These are phyloP conservation scores for Theretra japonica DNA, from an alignment of 2,888 invertebrate genomes.

Conservation along the genomic window DNA sequence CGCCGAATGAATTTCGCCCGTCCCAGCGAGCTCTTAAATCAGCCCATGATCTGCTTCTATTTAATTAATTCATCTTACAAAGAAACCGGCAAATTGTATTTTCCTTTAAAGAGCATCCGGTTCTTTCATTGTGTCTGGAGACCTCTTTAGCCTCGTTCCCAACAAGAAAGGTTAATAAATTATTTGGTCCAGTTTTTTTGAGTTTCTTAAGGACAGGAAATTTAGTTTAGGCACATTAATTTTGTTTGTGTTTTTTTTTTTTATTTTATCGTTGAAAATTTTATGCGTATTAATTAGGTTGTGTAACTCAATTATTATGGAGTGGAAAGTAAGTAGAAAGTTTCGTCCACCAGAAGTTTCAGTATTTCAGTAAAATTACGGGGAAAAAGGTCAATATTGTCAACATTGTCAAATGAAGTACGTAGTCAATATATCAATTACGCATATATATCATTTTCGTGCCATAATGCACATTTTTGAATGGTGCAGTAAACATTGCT, in stretches of 20 bases:
- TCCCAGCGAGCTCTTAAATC: slow-evolving; percentile 19
- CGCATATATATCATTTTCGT: too few relatives aligned
- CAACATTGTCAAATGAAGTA: too few relatives aligned
- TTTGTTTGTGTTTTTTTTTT: neutral
- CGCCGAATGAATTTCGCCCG: neutral
- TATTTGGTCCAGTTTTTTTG: slow-evolving; percentile 41
- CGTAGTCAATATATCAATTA: too few relatives aligned
- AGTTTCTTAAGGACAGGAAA: slow-evolving; percentile 25
- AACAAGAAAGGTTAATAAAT: slow-evolving; percentile 48
- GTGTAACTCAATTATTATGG: neutral
- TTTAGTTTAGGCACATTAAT: slow-evolving; percentile 14
- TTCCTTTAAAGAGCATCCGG: slow-evolving; percentile 46
- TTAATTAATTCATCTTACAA: slow-evolving; percentile 45
- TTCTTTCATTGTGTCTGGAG: slow-evolving; percentile 46
- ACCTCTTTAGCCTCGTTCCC: slow-evolving; percentile 43
- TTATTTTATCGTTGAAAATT: neutral
- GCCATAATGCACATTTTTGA: too few relatives aligned
- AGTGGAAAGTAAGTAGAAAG: too few relatives aligned
- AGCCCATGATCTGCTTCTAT: slow-evolving; percentile 37
- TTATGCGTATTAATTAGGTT: neutral
- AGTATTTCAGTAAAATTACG: too few relatives aligned
- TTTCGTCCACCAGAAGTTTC: too few relatives aligned
- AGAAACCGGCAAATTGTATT: slow-evolving; percentile 50
- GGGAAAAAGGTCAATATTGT: too few relatives aligned
- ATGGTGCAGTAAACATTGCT: too few relatives aligned